Base-by-base conservation (phyloP, 1,140 invertebrate species). In the Ceratina japonica region DNA sequence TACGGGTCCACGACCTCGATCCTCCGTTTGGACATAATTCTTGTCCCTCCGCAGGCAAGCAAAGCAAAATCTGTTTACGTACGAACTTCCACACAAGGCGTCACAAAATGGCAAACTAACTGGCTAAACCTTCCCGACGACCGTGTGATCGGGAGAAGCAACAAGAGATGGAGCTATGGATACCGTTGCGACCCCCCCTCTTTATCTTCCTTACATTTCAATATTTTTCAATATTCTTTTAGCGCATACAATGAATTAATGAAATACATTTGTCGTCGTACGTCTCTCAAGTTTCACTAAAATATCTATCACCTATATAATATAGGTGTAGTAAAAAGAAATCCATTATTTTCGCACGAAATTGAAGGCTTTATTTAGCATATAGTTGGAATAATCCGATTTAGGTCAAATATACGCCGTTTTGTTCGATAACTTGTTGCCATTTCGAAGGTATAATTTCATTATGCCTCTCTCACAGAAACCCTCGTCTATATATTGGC, bases 1-100 rank as follows among this genome's bases (percentile, higher is more conserved):
- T 96, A 97, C 4, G 96, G 96, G 90, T 97, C 96, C 82, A 96
- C 93, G 37, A 97, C 95, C 93, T 97, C 96, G 87, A 97, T 97
- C 88, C 96, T 94, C 82, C 96, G 93, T 90, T 97, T 97, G 22
- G 96, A 96, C 96, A 97, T 97, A 69, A 81, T 87, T 78, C 74
- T 82, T 80, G 58, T 81, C 80, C 49, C 71, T 73, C 58, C 73
- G 75, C 63, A 61, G 51, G 64, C 72, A 79, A 83, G 64, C 56
- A 77, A 78, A 83, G 65, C 61, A 72, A 74, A 86, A 84, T 77
- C 87, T 88, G 83, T 87, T 89, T 87, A 86, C 80, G 82, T 87
- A 86, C 80, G 82, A 86, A 82, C 80, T 66, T 81, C 27, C 44
- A 80, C 75, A 75, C 85, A 75, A 89, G 87, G 91, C 90, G 90